A percentile compares a stretch with the other conserved stretches of the same genome.
Evolutionary conservation across 2,888 invertebrate genomes (phyloP).

Genomic region (Dimorphilus gyrociliatus): DNA sequence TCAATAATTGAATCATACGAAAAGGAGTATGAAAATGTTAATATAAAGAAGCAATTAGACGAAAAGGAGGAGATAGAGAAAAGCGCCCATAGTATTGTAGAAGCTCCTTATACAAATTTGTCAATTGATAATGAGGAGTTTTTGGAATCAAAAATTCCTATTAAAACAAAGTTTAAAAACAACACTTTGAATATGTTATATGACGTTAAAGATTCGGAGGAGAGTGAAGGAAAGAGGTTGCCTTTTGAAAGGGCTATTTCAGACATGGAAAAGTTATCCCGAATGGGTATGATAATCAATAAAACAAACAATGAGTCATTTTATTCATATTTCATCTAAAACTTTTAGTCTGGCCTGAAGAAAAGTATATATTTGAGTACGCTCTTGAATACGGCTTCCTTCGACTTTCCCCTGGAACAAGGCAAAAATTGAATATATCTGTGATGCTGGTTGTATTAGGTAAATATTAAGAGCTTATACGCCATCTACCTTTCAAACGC

Average conservation of each 20-base stretch:
- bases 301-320: no score
- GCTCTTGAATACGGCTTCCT: conserved; percentile 91
- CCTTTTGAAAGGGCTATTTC: no score
- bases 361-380: conserved; percentile 93
- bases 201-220: conserved; percentile 1
- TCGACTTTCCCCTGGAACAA: conserved; percentile 65
- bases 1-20: conserved; percentile 65
- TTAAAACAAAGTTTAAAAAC: not conserved
- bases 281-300: no score
- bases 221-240: no score
- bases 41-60: conserved; percentile 1
- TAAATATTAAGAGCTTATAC: conserved; percentile 16
- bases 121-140: not conserved
- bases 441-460: conserved; percentile 46
- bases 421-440: conserved; percentile 73
- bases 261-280: no score
- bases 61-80: not conserved
- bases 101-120: not conserved
- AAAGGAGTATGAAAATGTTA: conserved; percentile 44
- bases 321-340: not conserved
- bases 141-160: not conserved
- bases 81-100: not conserved
- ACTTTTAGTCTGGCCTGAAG: conserved; percentile 50
- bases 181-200: not conserved
- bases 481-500: no score